Base-by-base conservation (phyloP, 2,797 vertebrate species). In the Eulemur rubriventer region DNA sequence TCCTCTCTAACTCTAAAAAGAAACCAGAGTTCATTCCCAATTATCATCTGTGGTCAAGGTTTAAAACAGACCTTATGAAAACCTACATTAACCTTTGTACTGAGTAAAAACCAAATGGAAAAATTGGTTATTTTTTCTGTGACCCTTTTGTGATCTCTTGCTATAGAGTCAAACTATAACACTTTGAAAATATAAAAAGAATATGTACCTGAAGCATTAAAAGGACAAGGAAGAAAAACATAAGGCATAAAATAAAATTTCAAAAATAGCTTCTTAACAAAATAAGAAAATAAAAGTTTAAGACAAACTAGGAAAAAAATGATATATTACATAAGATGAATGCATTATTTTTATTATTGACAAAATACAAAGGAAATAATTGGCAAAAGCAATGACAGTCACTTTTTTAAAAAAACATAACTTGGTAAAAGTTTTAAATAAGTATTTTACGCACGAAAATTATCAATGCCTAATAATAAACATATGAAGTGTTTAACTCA, bases 51-150 rank as follows among this genome's bases (percentile, higher is more conserved):
- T 80, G 18, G 12, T 86, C 48, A 96, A 63, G 7, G 24, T 78
- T 95, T 92, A 88, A 92, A 96, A 16, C 26, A 87, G n/a, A 81
- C 26, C 6, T 76, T 90, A 69, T 73, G 28, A 89, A 92, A 73
- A 70, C 16, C 17, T 70, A 30, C n/a, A 86, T 67, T 80, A 97
- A 93, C 35, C 12, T 94, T 89, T 83, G 35, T 78, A 72, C 10
- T 41, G 38, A 82, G 41, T 57, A 89, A 91, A 90, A 89, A 46
- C n/a, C 22, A 94, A 75, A 69, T 79, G 35, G 43, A 82, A 88
- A 89, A 70, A 70, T 59, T 38, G 83, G 24, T 83, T 80, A 57
- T 33, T 83, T 95, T 85, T 83, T 93, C 50, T 65, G 33, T 91
- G 38, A 85, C 4, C 8, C 0, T 82, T 75, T 20, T 75, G 63